Conservation (phyloP, 2,797 vertebrate species). For the Eulemur mongoz region DNA sequence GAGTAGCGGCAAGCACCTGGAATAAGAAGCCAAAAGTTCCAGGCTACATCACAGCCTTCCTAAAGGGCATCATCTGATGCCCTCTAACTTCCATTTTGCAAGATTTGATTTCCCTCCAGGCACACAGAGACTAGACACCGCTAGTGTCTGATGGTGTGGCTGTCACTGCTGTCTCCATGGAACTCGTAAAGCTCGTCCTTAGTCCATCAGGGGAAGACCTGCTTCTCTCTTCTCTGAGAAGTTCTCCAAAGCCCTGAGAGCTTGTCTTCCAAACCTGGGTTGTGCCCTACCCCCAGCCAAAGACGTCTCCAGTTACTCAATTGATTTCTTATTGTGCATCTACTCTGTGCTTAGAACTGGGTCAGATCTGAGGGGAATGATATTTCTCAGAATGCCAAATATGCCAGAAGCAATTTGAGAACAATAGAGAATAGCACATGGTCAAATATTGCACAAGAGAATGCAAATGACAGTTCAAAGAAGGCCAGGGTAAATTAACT, state of each 20-base stretch:
- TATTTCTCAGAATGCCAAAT: not conserved
- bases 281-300: not conserved
- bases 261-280: not conserved
- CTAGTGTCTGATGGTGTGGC: not conserved
- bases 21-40: not conserved
- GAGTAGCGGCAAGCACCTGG: not conserved
- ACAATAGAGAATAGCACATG: not conserved
- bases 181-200: not conserved
- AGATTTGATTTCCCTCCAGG: not conserved
- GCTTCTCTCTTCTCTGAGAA: slow-evolving; percentile 1
- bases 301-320: not conserved
- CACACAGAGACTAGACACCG: not conserved
- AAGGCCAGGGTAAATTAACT: not conserved
- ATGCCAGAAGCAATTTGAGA: not conserved
- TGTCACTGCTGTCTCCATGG: not conserved
- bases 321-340: not conserved
- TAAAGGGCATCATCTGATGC: not conserved
- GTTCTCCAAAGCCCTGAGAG: not conserved
- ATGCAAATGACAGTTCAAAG: not conserved
- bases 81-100: not conserved
- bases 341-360: not conserved
- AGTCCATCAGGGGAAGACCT: not conserved
- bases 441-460: not conserved
- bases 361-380: not conserved
- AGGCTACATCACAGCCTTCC: not conserved